phyloP scores from a whole-genome alignment of 2,797 vertebrate species.

The Psittacula echo region DNA sequence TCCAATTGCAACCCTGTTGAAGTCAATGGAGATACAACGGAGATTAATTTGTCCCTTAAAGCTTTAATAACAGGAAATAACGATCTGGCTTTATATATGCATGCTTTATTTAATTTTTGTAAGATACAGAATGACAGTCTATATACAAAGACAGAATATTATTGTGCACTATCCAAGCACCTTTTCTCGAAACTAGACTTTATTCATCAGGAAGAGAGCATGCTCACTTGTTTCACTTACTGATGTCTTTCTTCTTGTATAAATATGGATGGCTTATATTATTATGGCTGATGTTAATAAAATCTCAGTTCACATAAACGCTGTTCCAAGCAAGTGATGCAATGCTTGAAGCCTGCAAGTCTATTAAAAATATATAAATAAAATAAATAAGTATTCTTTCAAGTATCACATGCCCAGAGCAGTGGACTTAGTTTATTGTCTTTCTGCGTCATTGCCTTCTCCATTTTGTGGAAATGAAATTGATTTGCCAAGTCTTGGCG shows the following conservation, averaged over 20 bases:
- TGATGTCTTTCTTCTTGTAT: not conserved
- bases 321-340: not conserved
- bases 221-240: not conserved
- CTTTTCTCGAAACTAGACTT: not conserved
- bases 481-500: not conserved
- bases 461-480: not conserved
- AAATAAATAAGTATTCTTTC: not conserved
- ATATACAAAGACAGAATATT: constrained; percentile 22
- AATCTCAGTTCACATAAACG: not conserved
- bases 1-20: not conserved
- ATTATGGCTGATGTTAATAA: not conserved
- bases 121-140: not conserved
- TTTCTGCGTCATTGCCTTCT: not conserved
- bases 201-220: not conserved
- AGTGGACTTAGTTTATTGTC: not conserved
- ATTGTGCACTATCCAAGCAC: not conserved
- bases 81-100: not conserved
- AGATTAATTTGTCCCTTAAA: constrained; percentile 37
- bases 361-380: not conserved
- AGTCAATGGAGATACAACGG: constrained; percentile 17
- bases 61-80: constrained; percentile 55
- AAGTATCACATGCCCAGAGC: not conserved
- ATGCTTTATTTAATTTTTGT: constrained; percentile 52
- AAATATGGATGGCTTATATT: not conserved
- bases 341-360: not conserved